Percentiles rank a stretch among this genome's conserved stretches.
phyloP scores from a whole-genome alignment of 2,888 invertebrate genomes.

The Hydrotaea cyrtoneurina region DNA sequence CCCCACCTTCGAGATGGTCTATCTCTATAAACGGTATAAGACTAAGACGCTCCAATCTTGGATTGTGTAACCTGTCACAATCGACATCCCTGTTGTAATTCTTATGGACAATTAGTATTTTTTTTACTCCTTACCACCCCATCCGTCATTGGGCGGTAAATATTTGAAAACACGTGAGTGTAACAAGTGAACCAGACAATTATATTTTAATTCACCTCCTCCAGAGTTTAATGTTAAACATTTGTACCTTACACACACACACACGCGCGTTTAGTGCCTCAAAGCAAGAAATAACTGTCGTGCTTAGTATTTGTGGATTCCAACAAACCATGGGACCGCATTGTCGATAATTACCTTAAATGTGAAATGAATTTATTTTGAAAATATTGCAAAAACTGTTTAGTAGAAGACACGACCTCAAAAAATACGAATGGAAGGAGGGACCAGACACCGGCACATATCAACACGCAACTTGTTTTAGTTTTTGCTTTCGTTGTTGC shows the following conservation, averaged over 20 bases:
- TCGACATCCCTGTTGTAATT: not conserved
- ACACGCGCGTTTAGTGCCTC: too few species aligned
- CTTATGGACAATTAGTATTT: not conserved
- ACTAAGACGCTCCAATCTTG: too few species aligned
- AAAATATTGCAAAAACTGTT: constrained; percentile 3
- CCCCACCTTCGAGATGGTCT: too few species aligned
- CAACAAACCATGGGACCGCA: not conserved
- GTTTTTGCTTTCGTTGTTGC: constrained; percentile 18
- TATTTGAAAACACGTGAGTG: constrained; percentile 6
- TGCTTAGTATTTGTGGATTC: not conserved
- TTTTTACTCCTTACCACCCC: not conserved
- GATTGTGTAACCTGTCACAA: not conserved
- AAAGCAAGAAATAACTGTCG: not conserved
- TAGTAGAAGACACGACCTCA: not conserved
- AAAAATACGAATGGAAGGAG: not conserved
- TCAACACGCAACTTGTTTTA: constrained; percentile 46
- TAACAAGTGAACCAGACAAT: not conserved
- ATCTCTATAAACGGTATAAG: too few species aligned
- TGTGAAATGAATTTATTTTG: not conserved
- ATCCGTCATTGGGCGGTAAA: not conserved
- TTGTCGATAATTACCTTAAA: not conserved
- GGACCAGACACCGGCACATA: constrained; percentile 28
- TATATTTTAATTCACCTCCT: not conserved
- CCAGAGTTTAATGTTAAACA: not conserved
- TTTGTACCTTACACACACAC: too few species aligned